Evolutionary conservation across 1,140 invertebrate genomes (phyloP), one percentile per base, ranked within the genome.

Genomic region (Polypedilum pembai): DNA sequence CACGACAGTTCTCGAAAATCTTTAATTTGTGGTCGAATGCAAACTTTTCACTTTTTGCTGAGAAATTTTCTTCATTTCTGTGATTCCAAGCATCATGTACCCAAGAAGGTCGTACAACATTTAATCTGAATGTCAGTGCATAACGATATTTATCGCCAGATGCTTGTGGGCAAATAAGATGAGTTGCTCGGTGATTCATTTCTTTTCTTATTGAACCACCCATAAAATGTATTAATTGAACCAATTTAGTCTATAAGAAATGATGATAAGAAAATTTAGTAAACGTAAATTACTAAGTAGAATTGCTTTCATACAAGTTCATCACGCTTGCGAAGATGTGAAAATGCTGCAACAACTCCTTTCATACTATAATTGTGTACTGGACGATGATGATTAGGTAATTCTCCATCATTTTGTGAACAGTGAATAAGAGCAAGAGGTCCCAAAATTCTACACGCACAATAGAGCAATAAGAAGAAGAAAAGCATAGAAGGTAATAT

Each of bases 201-300:
- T 96, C 94, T 83, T 92, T 94, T 73, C 94, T 87, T 77, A 98
- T 92, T 78, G 92, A 95, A 17, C 95, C 95, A 76, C 94, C 94
- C 95, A 98, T 97, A 80, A 91, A 89, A 84, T 97, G 95, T 76
- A 97, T 91, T 79, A 94, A 86, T 78, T 90, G 90, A 76, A 94
- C 90, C 78, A 96, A 85, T 80, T 89, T 88, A 76, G 88, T 90
- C 94, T 95, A 81, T 41, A 82, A 85, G 78, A 8, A 20, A 40
- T 8, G 8, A 33, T 33, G 24, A 75, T 17, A 0, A 18, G 0
- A 72, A 17, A 45, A 73, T 41, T 66, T 33, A 73, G 17, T 18
- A 20, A 21, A 8, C 3, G 8, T 1, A 2, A 20, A 21, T 69
- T 21, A 20, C 8, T 69, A 21, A 69, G 20, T 20, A 8, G 3